Conservation (phyloP, 2,888 invertebrate species). For the Drosophila nr. perissopoda region DNA sequence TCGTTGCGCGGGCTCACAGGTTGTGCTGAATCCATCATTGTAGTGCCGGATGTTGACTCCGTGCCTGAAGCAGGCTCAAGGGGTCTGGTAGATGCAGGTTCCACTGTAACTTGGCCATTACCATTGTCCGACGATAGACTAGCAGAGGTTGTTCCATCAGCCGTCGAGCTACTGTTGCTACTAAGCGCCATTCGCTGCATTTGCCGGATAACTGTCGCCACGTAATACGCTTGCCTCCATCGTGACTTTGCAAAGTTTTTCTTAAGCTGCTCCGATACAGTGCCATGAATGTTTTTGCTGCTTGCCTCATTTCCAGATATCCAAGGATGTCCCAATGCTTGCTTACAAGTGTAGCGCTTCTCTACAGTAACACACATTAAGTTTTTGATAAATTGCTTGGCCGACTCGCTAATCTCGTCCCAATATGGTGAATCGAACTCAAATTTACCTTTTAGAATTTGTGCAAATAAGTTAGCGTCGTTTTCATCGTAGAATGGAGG, state of each 20-base stretch:
- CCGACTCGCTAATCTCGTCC: constrained; percentile 99
- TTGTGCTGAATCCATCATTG: constrained; percentile 20
- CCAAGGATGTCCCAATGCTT: constrained; percentile 98
- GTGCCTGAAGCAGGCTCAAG: constrained; percentile 4
- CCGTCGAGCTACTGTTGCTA: constrained; percentile 88
- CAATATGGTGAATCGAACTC: constrained; percentile 99
- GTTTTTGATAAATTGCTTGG: constrained; percentile 99
- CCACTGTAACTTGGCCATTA: constrained; percentile 18
- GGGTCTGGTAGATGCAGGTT: constrained; percentile 2
- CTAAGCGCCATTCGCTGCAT: constrained; percentile 98
- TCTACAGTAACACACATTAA: constrained; percentile 99
- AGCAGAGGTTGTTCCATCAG: constrained; percentile 23
- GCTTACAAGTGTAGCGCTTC: constrained; percentile 97
- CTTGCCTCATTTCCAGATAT: constrained; percentile 99
- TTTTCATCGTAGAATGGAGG: constrained; percentile 99
- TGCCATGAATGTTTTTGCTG: constrained; percentile 99
- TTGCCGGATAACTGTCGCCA: constrained; percentile 98
- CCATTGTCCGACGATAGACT: constrained; percentile 42
- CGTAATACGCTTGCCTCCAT: constrained; percentile 99
- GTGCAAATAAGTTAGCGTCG: constrained; percentile 99
- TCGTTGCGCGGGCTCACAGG: constrained; percentile 23
- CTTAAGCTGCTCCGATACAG: constrained; percentile 99
- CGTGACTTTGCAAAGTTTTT: constrained; percentile 99
- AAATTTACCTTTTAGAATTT: constrained; percentile 98
- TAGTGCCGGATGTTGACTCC: constrained; percentile 19